Evolutionary conservation across 2,797 vertebrate species (phyloP).

Genomic region (Meriones psammophilus): DNA sequence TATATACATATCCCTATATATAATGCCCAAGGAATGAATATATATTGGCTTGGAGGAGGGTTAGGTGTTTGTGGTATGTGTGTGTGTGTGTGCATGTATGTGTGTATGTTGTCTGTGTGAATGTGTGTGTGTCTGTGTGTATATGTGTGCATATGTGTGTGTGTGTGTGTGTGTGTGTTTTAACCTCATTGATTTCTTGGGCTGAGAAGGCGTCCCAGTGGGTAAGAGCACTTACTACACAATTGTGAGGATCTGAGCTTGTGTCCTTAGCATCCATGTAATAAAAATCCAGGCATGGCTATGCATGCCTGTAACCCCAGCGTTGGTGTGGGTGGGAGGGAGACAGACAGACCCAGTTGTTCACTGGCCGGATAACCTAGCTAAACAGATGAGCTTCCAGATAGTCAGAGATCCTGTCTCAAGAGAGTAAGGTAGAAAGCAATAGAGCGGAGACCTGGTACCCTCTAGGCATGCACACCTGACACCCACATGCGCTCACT

Average conservation of each 20-base stretch:
- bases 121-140: neutral
- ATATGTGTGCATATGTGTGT: neutral
- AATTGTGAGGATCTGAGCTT: neutral
- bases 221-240: neutral
- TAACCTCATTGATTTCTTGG: neutral
- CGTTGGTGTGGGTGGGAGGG: neutral
- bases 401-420: neutral
- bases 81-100: too few species aligned
- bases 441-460: neutral
- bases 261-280: neutral
- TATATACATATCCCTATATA: too few species aligned
- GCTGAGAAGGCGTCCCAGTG: neutral
- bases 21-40: too few species aligned
- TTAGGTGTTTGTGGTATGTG: neutral
- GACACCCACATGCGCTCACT: too few species aligned
- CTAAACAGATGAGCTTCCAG: neutral
- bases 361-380: neutral
- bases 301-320: neutral
- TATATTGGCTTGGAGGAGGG: neutral
- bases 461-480: neutral
- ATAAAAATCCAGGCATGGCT: neutral
- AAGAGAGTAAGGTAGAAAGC: neutral
- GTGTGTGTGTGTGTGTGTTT: neutral
- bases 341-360: neutral
- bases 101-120: neutral